phyloP scores from a whole-genome alignment of 1,140 invertebrate species.

The Heterodera schachtii region DNA sequence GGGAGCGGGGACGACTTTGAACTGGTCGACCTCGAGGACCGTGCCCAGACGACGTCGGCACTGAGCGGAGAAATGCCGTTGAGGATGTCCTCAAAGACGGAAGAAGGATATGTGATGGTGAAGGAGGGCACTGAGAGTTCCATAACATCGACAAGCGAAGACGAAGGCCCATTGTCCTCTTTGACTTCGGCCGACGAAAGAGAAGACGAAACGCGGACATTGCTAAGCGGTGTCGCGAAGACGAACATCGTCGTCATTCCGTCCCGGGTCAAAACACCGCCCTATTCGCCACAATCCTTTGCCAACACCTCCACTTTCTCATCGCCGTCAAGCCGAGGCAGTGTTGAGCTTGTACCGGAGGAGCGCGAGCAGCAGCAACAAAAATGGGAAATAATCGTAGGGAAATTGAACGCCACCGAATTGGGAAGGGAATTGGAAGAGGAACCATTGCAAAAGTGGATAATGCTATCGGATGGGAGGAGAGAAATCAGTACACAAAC shows the following conservation, averaged over 20 bases:
- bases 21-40: slow-evolving; percentile 7
- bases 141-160: slow-evolving; percentile 31
- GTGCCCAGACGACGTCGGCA: slow-evolving; percentile 3
- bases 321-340: slow-evolving; percentile 23
- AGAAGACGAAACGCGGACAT: slow-evolving; percentile 26
- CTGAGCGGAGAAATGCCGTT: slow-evolving; percentile 33
- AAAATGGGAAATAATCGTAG: background rate
- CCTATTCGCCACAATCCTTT: slow-evolving; percentile 25
- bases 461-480: slow-evolving; percentile 16
- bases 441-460: slow-evolving; percentile 28
- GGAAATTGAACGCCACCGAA: background rate
- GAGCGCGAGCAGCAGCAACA: background rate
- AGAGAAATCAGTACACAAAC: slow-evolving; percentile 27
- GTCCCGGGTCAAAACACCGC: slow-evolving; percentile 10
- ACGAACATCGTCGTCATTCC: slow-evolving; percentile 20
- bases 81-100: slow-evolving; percentile 18
- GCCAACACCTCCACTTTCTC: slow-evolving; percentile 37
- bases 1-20: slow-evolving; percentile 43
- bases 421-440: slow-evolving; percentile 16
- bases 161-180: slow-evolving; percentile 16
- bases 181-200: slow-evolving; percentile 20
- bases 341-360: slow-evolving; percentile 14
- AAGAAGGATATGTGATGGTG: slow-evolving; percentile 19
- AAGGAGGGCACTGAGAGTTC: slow-evolving; percentile 36
- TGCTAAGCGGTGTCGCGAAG: background rate